Percentiles rank a stretch among this genome's conserved stretches.
Evolutionary conservation across 2,797 vertebrate genomes (phyloP).

Genomic region (Mormyrus proboscirostris): DNA sequence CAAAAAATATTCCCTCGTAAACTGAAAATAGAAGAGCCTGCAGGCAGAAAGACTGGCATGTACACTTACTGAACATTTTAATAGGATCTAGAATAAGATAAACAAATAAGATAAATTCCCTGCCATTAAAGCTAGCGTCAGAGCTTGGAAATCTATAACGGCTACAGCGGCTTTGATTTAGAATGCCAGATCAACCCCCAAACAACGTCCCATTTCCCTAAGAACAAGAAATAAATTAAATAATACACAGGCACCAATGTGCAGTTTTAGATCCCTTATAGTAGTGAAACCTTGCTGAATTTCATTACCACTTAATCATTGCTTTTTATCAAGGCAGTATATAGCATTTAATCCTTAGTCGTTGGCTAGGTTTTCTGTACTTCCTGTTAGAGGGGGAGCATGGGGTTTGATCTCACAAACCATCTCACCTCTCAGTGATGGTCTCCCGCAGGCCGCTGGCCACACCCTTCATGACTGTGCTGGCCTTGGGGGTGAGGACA

Average conservation of each 20-base stretch:
- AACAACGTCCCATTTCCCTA: conserved; percentile 24
- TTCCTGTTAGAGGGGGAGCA: background rate
- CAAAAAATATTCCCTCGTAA: background rate
- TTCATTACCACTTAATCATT: background rate
- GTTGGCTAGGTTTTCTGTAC: background rate
- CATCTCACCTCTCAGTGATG: conserved; percentile 88
- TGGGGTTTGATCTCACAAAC: background rate
- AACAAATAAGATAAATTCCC: conserved; percentile 24
- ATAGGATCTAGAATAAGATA: background rate
- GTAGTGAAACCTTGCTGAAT: background rate
- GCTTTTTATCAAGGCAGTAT: background rate
- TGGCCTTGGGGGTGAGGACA: conserved; percentile 94
- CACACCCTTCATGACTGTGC: conserved; percentile 94
- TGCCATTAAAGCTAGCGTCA: conserved; percentile 4
- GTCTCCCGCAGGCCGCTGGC: conserved; percentile 95
- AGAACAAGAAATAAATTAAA: conserved; percentile 26
- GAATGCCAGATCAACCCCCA: conserved; percentile 22
- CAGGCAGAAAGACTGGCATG: conserved; percentile 37
- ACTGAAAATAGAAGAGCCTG: background rate
- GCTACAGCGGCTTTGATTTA: conserved; percentile 39
- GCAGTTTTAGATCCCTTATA: background rate
- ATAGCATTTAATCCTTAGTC: background rate
- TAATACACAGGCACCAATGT: conserved; percentile 12
- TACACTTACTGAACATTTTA: background rate
- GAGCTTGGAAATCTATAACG: conserved; percentile 15